Evolutionary conservation across 2,113 vertebrate species (phyloP).

Genomic region (Pelusios castaneus): DNA sequence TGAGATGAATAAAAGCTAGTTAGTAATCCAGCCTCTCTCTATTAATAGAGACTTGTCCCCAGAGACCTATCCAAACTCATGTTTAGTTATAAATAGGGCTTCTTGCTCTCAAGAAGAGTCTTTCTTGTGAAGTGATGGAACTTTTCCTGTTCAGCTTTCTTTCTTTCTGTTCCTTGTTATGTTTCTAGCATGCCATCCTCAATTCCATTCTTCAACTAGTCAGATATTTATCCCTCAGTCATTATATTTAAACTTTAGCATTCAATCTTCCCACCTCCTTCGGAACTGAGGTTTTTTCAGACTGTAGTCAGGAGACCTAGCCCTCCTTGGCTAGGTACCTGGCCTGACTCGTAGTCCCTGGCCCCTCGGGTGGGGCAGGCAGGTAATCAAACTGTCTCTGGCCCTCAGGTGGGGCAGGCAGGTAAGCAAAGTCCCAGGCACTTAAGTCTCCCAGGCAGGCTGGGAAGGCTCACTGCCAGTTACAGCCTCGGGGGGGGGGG

Average conservation of each 20-base stretch:
- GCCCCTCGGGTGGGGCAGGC: no score
- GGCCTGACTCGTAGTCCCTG: no score
- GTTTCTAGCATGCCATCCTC: background rate
- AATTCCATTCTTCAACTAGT: background rate
- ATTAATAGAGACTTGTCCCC: background rate
- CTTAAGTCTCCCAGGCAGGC: no score
- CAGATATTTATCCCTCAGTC: background rate
- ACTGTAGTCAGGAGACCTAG: no score
- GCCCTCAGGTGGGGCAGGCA: no score
- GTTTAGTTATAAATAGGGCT: background rate
- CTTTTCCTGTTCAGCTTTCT: background rate
- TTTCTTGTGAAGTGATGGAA: background rate
- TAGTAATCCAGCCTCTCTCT: background rate
- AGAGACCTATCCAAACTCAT: background rate
- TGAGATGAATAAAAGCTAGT: background rate
- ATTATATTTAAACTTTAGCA: background rate
- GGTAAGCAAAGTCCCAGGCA: no score
- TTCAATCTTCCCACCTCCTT: background rate
- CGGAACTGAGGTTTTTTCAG: background rate
- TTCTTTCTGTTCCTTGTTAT: background rate
- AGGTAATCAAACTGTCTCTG: no score
- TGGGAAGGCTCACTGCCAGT: no score
- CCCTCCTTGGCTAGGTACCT: no score
- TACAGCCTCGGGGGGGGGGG: no score
- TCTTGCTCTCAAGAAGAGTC: background rate